Evolutionary conservation across 2,888 invertebrate species (phyloP), one percentile per base, ranked within the genome.

Genomic region (Sminthurinus aureus): DNA sequence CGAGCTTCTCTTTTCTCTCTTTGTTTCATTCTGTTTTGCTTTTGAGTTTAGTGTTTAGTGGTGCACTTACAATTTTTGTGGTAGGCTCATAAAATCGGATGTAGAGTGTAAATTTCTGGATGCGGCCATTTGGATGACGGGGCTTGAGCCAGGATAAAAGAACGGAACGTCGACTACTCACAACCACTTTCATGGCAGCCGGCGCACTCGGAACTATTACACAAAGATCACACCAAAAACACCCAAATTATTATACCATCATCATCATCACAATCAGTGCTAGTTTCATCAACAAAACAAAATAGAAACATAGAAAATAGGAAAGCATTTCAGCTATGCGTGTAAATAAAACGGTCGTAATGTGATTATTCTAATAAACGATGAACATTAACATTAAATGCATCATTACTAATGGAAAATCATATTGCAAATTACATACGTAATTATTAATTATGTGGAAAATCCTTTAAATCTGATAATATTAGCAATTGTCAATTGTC

Each of bases 71-170:
- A 77, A 88, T 84, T 87, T 88, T 88, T 3, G 86, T 81, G 4
- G 84, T 84, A 67, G 87, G 88, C 20, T 24, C n/a, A 13, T 24
- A 24, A 0, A 88, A 85, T 75, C 88, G 87, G 66, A 93, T 93
- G 89, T 94, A 94, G 0, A 94, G 91, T 89, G 93, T 94, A 90
- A 94, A 96, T 90, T 95, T 94, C 18, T 93, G 94, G 79, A 96
- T 93, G 82, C 94, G 90, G 13, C 96, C 96, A 89, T 96, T 96
- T 0, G 94, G 94, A 86, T 94, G 93, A 4, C 91, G 89, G 0
- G 96, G 96, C 4, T 94, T 93, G 85, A 94, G 90, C 96, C 96
- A 96, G 0, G 95, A 94, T 18, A 96, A 93, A 86, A 94, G 92
- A 2, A 96, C 91, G 0, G 95, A 94, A 89, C 94, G 94, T 1